Evolutionary conservation across 2,888 invertebrate species (phyloP).

Genomic region (Dryomyza anilis): DNA sequence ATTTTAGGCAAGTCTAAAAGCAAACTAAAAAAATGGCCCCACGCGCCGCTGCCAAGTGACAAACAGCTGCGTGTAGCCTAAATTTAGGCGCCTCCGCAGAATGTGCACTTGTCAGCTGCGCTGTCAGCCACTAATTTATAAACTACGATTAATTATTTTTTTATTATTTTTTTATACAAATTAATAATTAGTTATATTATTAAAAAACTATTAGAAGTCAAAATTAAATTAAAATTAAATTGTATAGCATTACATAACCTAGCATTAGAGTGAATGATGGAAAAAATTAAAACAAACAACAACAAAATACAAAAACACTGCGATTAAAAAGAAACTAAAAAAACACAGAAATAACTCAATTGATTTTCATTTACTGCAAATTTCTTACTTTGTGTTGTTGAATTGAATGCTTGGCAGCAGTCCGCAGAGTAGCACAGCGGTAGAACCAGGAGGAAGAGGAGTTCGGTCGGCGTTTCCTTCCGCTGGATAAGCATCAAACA

Average conservation of each 20-base stretch:
- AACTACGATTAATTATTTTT: conserved; percentile 21
- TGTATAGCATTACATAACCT: conserved; percentile 13
- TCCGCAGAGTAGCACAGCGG: background rate
- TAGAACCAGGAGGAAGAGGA: background rate
- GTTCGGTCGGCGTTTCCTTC: background rate
- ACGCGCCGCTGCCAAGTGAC: background rate
- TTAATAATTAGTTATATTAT: conserved; percentile 22
- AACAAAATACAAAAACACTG: conserved; percentile 27
- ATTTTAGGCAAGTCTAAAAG: conserved; percentile 7
- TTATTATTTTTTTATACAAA: conserved; percentile 27
- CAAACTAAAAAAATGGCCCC: background rate
- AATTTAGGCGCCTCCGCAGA: background rate
- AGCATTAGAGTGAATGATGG: conserved; percentile 20
- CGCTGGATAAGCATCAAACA: background rate
- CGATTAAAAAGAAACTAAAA: conserved; percentile 12
- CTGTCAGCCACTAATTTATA: conserved; percentile 12
- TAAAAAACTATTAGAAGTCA: conserved; percentile 4
- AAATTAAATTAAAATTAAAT: conserved; percentile 15
- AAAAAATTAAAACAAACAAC: conserved; percentile 21
- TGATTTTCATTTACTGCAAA: conserved; percentile 17
- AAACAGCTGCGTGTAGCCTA: background rate
- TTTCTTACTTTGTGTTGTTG: background rate
- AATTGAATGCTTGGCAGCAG: background rate
- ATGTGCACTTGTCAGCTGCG: background rate
- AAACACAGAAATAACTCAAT: conserved; percentile 13